phyloP scores from a whole-genome alignment of 2,797 vertebrate genomes.

The Clarias fuscus region DNA sequence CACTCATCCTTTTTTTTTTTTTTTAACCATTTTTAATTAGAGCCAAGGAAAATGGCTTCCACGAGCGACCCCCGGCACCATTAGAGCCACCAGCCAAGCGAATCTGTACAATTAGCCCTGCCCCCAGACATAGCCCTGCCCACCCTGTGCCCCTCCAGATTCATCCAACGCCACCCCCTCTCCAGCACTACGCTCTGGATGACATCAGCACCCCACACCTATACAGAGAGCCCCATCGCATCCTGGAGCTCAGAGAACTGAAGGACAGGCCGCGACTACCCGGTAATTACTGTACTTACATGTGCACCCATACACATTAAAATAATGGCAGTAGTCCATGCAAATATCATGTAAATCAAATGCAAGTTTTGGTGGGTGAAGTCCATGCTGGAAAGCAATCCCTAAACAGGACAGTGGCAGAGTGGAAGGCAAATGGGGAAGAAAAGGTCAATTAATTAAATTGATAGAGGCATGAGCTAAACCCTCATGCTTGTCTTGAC shows the following conservation, averaged over 20 bases:
- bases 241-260: slow-evolving; percentile 89
- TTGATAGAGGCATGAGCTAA: slow-evolving; percentile 6
- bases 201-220: slow-evolving; percentile 91
- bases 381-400: neutral
- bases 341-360: neutral
- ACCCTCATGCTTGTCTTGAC: slow-evolving; percentile 18
- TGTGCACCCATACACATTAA: neutral
- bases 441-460: neutral
- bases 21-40: slow-evolving; percentile 53
- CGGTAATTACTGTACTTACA: slow-evolving; percentile 65
- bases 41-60: slow-evolving; percentile 86
- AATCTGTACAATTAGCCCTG: slow-evolving; percentile 97
- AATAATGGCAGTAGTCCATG: neutral
- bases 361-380: neutral
- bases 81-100: slow-evolving; percentile 91
- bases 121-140: slow-evolving; percentile 94
- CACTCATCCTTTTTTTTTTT: neutral
- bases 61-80: slow-evolving; percentile 83
- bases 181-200: slow-evolving; percentile 96
- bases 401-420: neutral
- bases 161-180: slow-evolving; percentile 91
- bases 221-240: slow-evolving; percentile 87
- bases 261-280: slow-evolving; percentile 85
- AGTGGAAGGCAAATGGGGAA: neutral
- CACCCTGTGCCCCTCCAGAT: slow-evolving; percentile 90